Conservation (phyloP, 2,797 vertebrate genomes). For the Hypotaenidia okinawae region DNA sequence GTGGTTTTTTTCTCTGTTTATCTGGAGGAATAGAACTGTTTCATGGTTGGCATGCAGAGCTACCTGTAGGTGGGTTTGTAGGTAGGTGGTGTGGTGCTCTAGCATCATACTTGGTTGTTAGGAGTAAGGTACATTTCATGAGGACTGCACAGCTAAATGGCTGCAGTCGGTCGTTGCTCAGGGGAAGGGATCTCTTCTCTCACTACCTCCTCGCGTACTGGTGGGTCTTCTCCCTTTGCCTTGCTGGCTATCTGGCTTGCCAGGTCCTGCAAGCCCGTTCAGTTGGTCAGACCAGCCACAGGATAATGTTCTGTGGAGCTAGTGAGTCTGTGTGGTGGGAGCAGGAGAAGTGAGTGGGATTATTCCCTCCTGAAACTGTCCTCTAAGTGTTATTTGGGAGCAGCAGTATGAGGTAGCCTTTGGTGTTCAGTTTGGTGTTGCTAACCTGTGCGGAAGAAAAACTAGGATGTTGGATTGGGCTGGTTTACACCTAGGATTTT, state of each 20-base stretch:
- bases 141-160: not conserved
- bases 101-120: not conserved
- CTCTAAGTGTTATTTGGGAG: not conserved
- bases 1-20: not conserved
- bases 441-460: not conserved
- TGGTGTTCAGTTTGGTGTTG: not conserved
- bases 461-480: not conserved
- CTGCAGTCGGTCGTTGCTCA: not conserved
- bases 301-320: not conserved
- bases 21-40: not conserved
- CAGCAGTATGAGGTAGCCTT: not conserved
- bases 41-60: not conserved
- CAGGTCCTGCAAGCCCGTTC: not conserved
- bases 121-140: not conserved
- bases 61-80: not conserved
- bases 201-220: accelerated
- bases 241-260: not conserved
- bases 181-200: not conserved
- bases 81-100: not conserved
- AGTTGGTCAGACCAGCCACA: not conserved
- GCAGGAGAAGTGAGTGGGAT: not conserved
- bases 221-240: not conserved
- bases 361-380: not conserved
- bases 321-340: not conserved
- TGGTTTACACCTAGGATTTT: not conserved